Percentiles rank a stretch among this genome's conserved stretches.
Conservation (phyloP, 2,888 invertebrate genomes). For the Eupithecia dodoneata region DNA sequence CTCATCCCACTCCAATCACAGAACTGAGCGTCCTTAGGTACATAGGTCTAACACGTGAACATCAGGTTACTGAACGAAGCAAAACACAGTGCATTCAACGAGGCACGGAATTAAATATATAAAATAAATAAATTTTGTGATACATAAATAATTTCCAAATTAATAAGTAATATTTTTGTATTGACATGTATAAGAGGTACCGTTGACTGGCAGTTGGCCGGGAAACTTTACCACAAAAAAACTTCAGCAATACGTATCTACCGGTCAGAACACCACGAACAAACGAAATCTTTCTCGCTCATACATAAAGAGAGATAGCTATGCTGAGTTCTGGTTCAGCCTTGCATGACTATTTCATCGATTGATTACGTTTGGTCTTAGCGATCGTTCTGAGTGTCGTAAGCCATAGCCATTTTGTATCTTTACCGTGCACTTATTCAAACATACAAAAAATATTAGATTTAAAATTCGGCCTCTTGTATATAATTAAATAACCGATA, state of each 20-base stretch:
- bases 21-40: slow-evolving; percentile 43
- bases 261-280: background rate
- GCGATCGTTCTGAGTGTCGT: background rate
- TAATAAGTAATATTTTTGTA: slow-evolving; percentile 58
- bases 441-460: background rate
- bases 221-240: slow-evolving; percentile 43
- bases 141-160: slow-evolving; percentile 70
- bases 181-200: slow-evolving; percentile 59
- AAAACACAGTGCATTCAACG: slow-evolving; percentile 65
- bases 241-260: background rate
- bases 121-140: slow-evolving; percentile 61
- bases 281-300: background rate
- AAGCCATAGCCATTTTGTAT: slow-evolving; percentile 9
- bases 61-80: slow-evolving; percentile 61
- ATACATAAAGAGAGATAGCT: background rate
- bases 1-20: slow-evolving; percentile 49
- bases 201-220: slow-evolving; percentile 55
- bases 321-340: background rate
- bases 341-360: background rate
- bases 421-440: slow-evolving; percentile 21
- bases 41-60: slow-evolving; percentile 42
- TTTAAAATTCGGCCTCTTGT: background rate
- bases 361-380: background rate
- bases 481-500: slow-evolving; percentile 2
- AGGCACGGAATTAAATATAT: slow-evolving; percentile 45